phyloP scores from a whole-genome alignment of 1,140 invertebrate genomes.

The Propsilocerus akamusi region DNA sequence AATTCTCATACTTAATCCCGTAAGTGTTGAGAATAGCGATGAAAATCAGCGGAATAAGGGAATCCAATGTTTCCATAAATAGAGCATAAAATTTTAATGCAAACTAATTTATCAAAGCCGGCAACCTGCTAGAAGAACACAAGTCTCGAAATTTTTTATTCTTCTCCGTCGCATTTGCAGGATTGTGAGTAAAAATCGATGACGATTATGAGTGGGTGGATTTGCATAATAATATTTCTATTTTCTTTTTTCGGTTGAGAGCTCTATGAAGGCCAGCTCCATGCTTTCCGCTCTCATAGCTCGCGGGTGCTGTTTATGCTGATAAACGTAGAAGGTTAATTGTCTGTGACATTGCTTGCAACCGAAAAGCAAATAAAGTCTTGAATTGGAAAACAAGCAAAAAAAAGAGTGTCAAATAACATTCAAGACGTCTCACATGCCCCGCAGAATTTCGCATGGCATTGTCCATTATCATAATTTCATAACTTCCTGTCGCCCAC shows the following conservation, averaged over 20 bases:
- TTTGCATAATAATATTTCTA: neutral
- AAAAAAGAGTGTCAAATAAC: too few species aligned
- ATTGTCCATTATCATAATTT: too few species aligned
- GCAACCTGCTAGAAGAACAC: neutral
- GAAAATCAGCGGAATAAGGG: neutral
- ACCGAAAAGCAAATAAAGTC: neutral
- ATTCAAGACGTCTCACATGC: too few species aligned
- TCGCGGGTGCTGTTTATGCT: neutral
- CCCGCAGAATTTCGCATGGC: too few species aligned
- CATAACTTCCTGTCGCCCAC: too few species aligned
- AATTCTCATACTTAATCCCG: neutral
- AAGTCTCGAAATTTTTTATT: neutral
- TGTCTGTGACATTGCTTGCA: too few species aligned
- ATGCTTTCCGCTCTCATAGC: neutral
- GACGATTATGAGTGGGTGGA: neutral
- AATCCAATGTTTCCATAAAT: neutral
- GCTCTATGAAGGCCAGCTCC: neutral
- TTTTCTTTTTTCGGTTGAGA: too few species aligned
- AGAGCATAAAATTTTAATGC: neutral
- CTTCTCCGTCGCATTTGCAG: too few species aligned
- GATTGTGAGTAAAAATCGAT: neutral
- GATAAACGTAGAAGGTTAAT: neutral
- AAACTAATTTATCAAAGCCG: neutral
- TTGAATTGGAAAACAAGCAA: neutral
- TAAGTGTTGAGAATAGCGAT: neutral